Evolutionary conservation across 2,888 invertebrate genomes (phyloP).

Genomic region (Neoascia interrupta): DNA sequence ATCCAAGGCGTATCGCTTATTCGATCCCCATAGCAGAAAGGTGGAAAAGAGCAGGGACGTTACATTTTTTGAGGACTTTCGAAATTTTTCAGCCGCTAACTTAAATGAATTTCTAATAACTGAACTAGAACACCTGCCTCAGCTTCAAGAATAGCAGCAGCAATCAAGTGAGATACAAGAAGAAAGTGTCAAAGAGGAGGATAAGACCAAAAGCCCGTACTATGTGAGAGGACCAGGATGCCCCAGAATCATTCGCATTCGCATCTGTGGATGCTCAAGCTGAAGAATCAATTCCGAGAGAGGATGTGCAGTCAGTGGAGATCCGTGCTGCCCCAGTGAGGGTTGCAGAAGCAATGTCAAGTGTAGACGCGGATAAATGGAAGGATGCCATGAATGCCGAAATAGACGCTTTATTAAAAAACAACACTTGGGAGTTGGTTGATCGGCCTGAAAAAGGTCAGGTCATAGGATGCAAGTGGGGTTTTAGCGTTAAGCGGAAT

Average conservation of each 20-base stretch:
- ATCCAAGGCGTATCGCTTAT: slow-evolving; percentile 21
- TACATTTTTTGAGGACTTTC: slow-evolving; percentile 1
- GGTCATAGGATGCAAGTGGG: not conserved
- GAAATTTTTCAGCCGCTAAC: not conserved
- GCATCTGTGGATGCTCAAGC: not conserved
- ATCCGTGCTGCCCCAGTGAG: not conserved
- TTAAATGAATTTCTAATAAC: not conserved
- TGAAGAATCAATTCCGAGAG: too few relatives aligned
- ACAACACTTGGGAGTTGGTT: slow-evolving; percentile 37
- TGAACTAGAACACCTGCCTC: not conserved
- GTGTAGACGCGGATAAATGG: not conserved
- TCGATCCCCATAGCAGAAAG: not conserved
- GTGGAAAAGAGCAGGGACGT: slow-evolving; percentile 10
- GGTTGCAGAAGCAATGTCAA: not conserved
- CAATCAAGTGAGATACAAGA: not conserved
- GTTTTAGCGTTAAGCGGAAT: not conserved
- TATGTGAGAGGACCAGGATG: not conserved
- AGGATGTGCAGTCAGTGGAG: too few relatives aligned
- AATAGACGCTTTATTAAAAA: not conserved
- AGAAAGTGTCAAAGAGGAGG: not conserved
- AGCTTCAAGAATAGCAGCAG: too few relatives aligned
- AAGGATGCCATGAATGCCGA: not conserved
- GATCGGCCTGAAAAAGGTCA: not conserved
- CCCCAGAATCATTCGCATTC: not conserved
- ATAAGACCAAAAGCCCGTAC: not conserved